phyloP scores from a whole-genome alignment of 2,888 invertebrate genomes.

The Noctuana brunneofusca region DNA sequence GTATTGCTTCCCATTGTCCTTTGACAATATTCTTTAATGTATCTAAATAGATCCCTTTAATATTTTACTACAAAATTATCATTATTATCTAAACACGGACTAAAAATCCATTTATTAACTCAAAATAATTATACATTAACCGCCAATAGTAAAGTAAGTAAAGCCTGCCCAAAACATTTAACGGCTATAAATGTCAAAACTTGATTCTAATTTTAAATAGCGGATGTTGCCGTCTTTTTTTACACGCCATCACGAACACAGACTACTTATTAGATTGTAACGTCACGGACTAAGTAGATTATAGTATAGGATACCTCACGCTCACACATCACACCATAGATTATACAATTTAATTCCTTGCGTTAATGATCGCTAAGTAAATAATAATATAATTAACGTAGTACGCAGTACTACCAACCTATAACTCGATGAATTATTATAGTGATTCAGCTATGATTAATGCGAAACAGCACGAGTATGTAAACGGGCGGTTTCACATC shows the following conservation, averaged over 20 bases:
- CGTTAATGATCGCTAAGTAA: too few relatives aligned
- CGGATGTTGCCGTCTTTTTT: slow-evolving; percentile 3
- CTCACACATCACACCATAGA: too few relatives aligned
- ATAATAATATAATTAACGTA: too few relatives aligned
- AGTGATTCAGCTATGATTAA: too few relatives aligned
- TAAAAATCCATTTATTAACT: slow-evolving; percentile 23
- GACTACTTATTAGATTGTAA: too few relatives aligned
- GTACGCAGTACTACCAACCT: too few relatives aligned
- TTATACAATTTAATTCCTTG: too few relatives aligned
- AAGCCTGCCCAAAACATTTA: slow-evolving; percentile 56
- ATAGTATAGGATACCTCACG: too few relatives aligned
- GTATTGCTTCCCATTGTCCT: slow-evolving; percentile 70
- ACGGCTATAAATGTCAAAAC: slow-evolving; percentile 66
- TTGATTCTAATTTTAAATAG: slow-evolving; percentile 59
- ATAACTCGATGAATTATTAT: too few relatives aligned
- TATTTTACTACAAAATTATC: slow-evolving; percentile 42
- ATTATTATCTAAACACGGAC: slow-evolving; percentile 31
- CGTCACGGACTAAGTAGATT: too few relatives aligned
- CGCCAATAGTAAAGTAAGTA: slow-evolving; percentile 9
- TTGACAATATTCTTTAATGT: slow-evolving; percentile 1
- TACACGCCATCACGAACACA: not conserved
- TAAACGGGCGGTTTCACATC: too few relatives aligned
- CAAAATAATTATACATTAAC: slow-evolving; percentile 21
- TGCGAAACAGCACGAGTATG: too few relatives aligned
- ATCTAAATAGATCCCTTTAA: slow-evolving; percentile 26